A percentile compares a stretch with the other conserved stretches of the same genome.
Evolutionary conservation across 37 sponge, comb jelly and placozoan species (phyloP).

Genomic region (Halisarca cf. caerulea): DNA sequence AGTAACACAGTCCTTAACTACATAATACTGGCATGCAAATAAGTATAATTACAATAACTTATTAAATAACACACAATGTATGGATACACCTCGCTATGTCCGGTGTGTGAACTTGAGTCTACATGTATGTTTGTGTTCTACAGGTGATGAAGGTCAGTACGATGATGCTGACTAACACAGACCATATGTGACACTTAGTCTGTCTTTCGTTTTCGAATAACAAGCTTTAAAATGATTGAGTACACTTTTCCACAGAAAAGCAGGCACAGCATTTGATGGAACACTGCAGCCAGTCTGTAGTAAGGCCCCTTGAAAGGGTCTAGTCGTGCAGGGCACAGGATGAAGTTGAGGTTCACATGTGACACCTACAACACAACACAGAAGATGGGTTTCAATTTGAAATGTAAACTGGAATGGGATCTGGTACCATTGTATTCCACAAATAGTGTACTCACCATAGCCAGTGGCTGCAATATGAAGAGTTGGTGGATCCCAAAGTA

Average conservation of each 20-base stretch:
- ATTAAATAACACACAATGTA: too few relatives aligned
- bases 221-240: constrained; percentile 9
- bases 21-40: too few relatives aligned
- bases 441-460: constrained; percentile 37
- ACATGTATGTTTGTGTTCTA: too few relatives aligned
- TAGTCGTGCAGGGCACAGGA: constrained; percentile 75
- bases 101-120: too few relatives aligned
- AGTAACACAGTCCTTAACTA: too few relatives aligned
- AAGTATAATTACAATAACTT: too few relatives aligned
- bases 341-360: constrained; percentile 86
- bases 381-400: too few relatives aligned
- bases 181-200: background rate
- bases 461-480: constrained; percentile 79
- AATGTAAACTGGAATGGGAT: too few relatives aligned
- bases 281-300: constrained; percentile 69
- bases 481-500: constrained; percentile 84
- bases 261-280: constrained; percentile 73
- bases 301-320: constrained; percentile 90
- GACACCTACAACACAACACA: constrained; percentile 64
- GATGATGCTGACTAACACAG: constrained; percentile 63
- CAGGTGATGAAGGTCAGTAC: constrained; percentile 48
- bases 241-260: constrained; percentile 73
- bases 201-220: constrained; percentile 17
- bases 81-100: too few relatives aligned
- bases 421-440: too few relatives aligned